Evolutionary conservation across 2,888 invertebrate genomes (phyloP), one percentile per base, ranked within the genome.

Genomic region (Slavum lentiscoides): DNA sequence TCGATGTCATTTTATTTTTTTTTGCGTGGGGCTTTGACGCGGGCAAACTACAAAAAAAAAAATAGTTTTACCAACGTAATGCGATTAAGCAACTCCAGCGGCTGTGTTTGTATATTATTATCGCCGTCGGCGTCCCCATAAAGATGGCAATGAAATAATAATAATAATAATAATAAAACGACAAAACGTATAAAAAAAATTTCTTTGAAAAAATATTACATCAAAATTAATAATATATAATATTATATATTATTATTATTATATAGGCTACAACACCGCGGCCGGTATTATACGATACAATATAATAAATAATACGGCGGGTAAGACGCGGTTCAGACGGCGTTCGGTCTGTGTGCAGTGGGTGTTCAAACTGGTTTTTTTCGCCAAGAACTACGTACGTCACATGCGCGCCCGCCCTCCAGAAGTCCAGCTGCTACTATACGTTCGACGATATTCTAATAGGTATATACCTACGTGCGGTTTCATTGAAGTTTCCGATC

Each of bases 291-390:
- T n/a, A n/a, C 43, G 30, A 59, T 37, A 64, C 70, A 61, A n/a
- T n/a, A n/a, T n/a, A n/a, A n/a, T n/a, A n/a, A n/a, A n/a, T n/a
- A n/a, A n/a, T n/a, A n/a, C n/a, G n/a, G n/a, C n/a, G n/a, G n/a
- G n/a, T n/a, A n/a, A n/a, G n/a, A 61, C 59, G 43, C 30, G 13
- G 69, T 72, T 62, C 37, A 11, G 69, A 53, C 59, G 39, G 11
- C n/a, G n/a, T n/a, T n/a, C n/a, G 53, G 61, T 53, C 49, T 59
- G 7, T 69, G 59, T 53, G 17, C 13, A 15, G 77, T 80, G 64
- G 77, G 77, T 64, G 77, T 80, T 80, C 21, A 64, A 80, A 80
- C 77, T 64, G 77, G 77, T 80, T 80, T 70, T 30, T 77, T 80
- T 80, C 37, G 70, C 77, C 70, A 43, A 70, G 70, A 39, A 77